Conservation (phyloP, 2,888 invertebrate genomes). For the Neoaliturus tenellus region DNA sequence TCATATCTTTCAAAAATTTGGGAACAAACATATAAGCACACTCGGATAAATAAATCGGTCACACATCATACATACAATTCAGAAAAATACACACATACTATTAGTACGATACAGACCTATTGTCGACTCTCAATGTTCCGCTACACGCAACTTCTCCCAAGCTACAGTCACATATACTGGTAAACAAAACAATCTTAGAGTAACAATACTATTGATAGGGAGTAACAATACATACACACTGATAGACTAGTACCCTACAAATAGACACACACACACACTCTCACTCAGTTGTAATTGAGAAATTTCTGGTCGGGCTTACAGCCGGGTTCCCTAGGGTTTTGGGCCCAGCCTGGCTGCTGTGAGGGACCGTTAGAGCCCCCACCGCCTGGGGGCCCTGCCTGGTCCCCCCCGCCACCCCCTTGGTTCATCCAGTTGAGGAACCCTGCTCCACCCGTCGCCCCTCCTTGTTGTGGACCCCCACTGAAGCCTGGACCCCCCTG, state of each 20-base stretch:
- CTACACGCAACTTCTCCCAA: constrained; percentile 9
- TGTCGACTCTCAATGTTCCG: not conserved
- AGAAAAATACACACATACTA: constrained; percentile 28
- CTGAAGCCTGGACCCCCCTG: constrained; percentile 75
- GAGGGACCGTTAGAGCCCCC: constrained; percentile 65
- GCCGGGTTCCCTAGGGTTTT: constrained; percentile 64
- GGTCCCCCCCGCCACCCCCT: constrained; percentile 72
- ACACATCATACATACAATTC: constrained; percentile 50
- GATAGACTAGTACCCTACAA: constrained; percentile 18
- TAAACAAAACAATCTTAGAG: not conserved
- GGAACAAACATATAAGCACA: constrained; percentile 19
- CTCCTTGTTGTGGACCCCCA: constrained; percentile 77
- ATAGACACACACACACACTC: constrained; percentile 22
- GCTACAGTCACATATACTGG: constrained; percentile 26
- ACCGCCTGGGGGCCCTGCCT: constrained; percentile 71
- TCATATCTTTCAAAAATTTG: not conserved
- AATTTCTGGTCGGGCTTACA: constrained; percentile 69
- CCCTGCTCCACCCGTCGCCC: constrained; percentile 73
- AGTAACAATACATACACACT: constrained; percentile 15
- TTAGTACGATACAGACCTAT: constrained; percentile 14
- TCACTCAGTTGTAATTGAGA: constrained; percentile 69
- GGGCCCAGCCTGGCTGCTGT: constrained; percentile 69
- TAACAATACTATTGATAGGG: constrained; percentile 21
- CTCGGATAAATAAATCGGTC: constrained; percentile 30
- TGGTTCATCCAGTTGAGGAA: constrained; percentile 72